Base-by-base conservation (phyloP, 2,888 invertebrate species). In the Diarsia rubi region DNA sequence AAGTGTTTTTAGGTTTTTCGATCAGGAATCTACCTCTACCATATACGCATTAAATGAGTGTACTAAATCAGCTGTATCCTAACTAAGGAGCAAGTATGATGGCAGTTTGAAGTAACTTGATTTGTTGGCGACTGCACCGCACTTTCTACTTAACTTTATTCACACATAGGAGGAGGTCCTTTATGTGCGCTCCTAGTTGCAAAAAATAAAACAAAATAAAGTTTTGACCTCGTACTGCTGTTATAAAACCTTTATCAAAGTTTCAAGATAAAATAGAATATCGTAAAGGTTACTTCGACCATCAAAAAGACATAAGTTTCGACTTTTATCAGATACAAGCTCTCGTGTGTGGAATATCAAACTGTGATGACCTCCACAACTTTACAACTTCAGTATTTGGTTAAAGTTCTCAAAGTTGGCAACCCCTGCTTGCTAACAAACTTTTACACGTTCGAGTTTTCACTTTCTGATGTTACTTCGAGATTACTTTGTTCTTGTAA, bases 341-440 rank as follows among this genome's bases (percentile, higher is more conserved):
- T 14, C 21, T 31, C 31, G 45, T 12, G 57, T 62, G n/a, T 45
- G n/a, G 62, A 65, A 62, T 44, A 67, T 45, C 24, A 52, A 69
- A 66, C 37, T 27, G n/a, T 66, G 49, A 59, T 63, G 69, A 69
- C 66, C 66, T 67, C 66, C 27, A 9, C 24, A 70, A 69, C 62
- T 66, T 69, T 14, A 37, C 16, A 74, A 74, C 62, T 67, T 31
- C 3, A 16, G 59, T 37, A 54, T 75, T 79, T 27, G n/a, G 59
- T 62, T 67, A 31, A 80, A 69, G 75, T 80, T 79, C 12, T 11
- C 14, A 67, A 75, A 59, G 63, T 75, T 80, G 19, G 63, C 57
- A 42, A 19, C 44, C 66, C 62, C 57, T 66, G 66, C 69, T 54
- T 42, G 57, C 14, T 24, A 16, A 6, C 14, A 45, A 75, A 70